Base-by-base conservation (phyloP, 2,888 invertebrate species). In the Sphaerolaimus hirsutus region DNA sequence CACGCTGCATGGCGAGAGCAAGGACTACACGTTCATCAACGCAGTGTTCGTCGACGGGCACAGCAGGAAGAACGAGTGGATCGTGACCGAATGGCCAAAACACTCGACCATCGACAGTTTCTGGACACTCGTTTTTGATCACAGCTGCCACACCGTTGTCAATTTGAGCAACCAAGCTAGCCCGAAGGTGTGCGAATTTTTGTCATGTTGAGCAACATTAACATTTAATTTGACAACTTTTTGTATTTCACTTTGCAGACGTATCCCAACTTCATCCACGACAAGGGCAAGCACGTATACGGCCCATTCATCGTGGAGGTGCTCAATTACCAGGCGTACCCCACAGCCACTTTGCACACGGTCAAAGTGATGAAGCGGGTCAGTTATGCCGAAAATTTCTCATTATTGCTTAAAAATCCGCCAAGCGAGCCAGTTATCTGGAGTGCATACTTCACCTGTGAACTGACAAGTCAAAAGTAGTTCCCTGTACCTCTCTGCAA, bases 81-180 rank as follows among this genome's bases (percentile, higher is more conserved):
- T 97, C 51, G 86, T 87, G 25, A 91, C 93, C 2, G 93, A 97
- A 69, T 97, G 93, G 93, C 97, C 93, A 7, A 72, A 91, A 62
- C 76, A 78, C 58, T 75, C 77, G 56, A 91, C 91, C 0, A 75
- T 81, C 54, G 84, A 87, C 32, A 91, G 93, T 66, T 82, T 97
- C 64, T 97, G 97, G 97, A 84, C 91, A 0, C 70, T 97, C 48
- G 80, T 93, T 23, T 91, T 89, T 64, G 97, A 97, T 69, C 89
- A 89, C 61, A 86, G 87, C 66, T 87, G 89, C 63, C 82, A 86
- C 4, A 86, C 91, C 0, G 81, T 97, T 1, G 89, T 97, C 2
- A 79, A 93, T 2, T 69, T 97, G 24, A 59, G 55, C 43, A 61
- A 62, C 49, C 59, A 56, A 41, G 54, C 54, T 21, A 54, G 50